phyloP scores from a whole-genome alignment of 2,888 invertebrate genomes.

The Podotricha telesiphe region DNA sequence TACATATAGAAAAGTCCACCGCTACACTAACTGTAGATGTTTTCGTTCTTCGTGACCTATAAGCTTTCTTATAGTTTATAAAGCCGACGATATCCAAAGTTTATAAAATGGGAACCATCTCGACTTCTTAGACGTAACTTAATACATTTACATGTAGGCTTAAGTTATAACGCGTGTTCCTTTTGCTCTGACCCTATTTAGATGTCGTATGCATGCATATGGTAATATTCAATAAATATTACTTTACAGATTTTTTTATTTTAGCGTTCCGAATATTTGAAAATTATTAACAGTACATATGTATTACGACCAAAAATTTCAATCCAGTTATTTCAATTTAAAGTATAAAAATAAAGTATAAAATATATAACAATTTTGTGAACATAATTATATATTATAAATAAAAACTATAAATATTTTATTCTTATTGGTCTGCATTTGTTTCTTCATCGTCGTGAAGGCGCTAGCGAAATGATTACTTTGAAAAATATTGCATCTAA shows the following conservation, averaged over 20 bases:
- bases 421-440: neutral
- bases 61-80: slow-evolving; percentile 60
- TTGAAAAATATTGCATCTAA: slow-evolving; percentile 55
- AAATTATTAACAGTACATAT: neutral
- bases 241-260: neutral
- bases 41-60: slow-evolving; percentile 64
- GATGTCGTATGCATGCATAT: slow-evolving; percentile 16
- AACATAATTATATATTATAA: neutral
- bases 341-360: neutral
- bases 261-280: neutral
- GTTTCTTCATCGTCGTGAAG: neutral
- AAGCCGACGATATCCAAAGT: slow-evolving; percentile 51
- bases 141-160: slow-evolving; percentile 46
- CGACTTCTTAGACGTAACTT: slow-evolving; percentile 42
- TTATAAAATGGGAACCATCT: slow-evolving; percentile 57
- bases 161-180: slow-evolving; percentile 64
- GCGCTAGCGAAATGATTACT: slow-evolving; percentile 26
- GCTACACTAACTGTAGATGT: slow-evolving; percentile 34
- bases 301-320: no score
- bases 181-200: slow-evolving; percentile 48
- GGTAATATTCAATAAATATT: neutral
- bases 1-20: slow-evolving; percentile 38
- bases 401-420: slow-evolving; percentile 11
- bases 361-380: no score
- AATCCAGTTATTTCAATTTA: neutral